A percentile compares a stretch with the other conserved stretches of the same genome.
Conservation (phyloP, 2,113 vertebrate genomes). For the Petaurus breviceps region DNA sequence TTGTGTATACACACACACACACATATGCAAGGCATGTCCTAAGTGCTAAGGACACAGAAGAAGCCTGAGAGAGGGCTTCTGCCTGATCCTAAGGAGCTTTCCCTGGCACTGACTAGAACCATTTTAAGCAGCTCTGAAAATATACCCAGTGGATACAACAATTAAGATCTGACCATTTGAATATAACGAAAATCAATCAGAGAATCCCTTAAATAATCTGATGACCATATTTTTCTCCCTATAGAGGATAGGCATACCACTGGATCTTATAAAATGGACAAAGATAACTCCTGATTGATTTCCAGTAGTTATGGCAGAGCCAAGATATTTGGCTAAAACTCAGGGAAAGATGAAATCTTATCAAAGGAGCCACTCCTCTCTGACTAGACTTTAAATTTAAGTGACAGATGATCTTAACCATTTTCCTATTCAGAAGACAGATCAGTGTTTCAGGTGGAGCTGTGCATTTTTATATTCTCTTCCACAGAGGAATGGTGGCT, state of each 20-base stretch:
- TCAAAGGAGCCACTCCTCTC: not conserved
- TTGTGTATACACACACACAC: too few relatives aligned
- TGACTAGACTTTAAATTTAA: not conserved
- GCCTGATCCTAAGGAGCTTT: too few relatives aligned
- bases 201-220: not conserved
- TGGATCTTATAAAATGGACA: not conserved
- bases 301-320: not conserved
- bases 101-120: too few relatives aligned
- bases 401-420: not conserved
- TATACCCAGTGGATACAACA: not conserved
- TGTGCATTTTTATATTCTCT: not conserved
- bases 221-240: not conserved
- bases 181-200: not conserved
- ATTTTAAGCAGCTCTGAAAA: not conserved
- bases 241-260: not conserved
- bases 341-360: not conserved
- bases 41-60: too few relatives aligned
- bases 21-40: too few relatives aligned
- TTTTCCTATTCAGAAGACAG: not conserved
- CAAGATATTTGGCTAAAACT: not conserved
- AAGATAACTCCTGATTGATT: not conserved
- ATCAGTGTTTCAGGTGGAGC: not conserved
- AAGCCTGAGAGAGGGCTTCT: too few relatives aligned
- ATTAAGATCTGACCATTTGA: not conserved
- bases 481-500: not conserved